Evolutionary conservation across 2,888 invertebrate genomes (phyloP).

Genomic region (Chrysina gloriosa): DNA sequence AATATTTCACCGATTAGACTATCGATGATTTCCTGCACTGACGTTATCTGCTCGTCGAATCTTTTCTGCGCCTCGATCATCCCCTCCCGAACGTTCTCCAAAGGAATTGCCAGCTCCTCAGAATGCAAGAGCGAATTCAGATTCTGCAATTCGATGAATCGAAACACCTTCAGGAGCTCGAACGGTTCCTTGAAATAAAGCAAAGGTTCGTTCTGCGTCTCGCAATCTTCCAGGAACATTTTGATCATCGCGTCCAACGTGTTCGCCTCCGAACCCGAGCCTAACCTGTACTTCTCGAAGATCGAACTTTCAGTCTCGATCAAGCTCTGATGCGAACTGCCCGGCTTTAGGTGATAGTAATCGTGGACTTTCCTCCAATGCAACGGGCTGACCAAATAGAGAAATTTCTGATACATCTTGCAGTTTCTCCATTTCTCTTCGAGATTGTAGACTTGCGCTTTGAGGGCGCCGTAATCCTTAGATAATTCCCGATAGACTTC

Average conservation of each 20-base stretch:
- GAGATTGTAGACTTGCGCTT: constrained; percentile 68
- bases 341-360: constrained; percentile 51
- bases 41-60: constrained; percentile 61
- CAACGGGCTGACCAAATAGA: constrained; percentile 75
- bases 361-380: constrained; percentile 71
- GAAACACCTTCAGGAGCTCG: constrained; percentile 70
- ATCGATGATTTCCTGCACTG: constrained; percentile 62
- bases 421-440: constrained; percentile 73
- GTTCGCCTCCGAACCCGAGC: constrained; percentile 39
- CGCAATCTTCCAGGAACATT: constrained; percentile 67
- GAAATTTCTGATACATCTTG: constrained; percentile 75
- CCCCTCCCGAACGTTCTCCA: constrained; percentile 66
- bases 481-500: constrained; percentile 66
- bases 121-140: constrained; percentile 72
- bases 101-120: constrained; percentile 68
- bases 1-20: constrained; percentile 63
- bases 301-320: constrained; percentile 42
- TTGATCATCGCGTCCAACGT: constrained; percentile 61
- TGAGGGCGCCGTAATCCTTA: constrained; percentile 60
- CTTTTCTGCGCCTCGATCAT: constrained; percentile 65
- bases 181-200: constrained; percentile 70
- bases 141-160: constrained; percentile 73
- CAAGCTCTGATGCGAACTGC: constrained; percentile 12
- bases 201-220: constrained; percentile 65
- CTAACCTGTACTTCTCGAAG: constrained; percentile 54